Evolutionary conservation across 1,140 invertebrate genomes (phyloP), one percentile per base, ranked within the genome.

Genomic region (Lysiphlebus fabarum): DNA sequence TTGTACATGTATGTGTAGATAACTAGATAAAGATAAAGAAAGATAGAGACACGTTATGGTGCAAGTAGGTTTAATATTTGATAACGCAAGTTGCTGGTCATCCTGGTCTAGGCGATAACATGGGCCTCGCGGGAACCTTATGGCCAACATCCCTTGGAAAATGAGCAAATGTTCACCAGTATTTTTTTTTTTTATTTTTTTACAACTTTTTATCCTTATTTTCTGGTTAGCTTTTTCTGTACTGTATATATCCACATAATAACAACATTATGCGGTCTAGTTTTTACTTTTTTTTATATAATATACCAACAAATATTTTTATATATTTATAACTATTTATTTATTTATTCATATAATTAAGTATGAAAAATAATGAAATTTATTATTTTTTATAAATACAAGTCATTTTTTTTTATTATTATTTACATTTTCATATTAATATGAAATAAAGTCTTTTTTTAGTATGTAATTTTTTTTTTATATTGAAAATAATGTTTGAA

Each of bases 31-130:
- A 17, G 14, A 55, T 33, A 48, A 54, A 56, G 44, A 60, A 49
- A 53, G 59, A 57, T 56, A 17, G 42, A 48, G 42, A 61, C 48
- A 43, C 63, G 65, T 67, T 62, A 63, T 64, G 70, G 69, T 79
- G 74, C 75, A 79, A 79, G 76, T 75, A 73, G 66, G 67, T 77
- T 79, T 78, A 79, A 79, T 79, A 79, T 77, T 78, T 78, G 71
- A 79, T 79, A 77, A 63, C 70, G 75, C 73, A 71, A 72, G 69
- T 72, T 60, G 58, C 58, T 78, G 77, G 77, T 79, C 77, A 79
- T 78, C 76, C 76, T 78, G 74, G 17, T 67, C 72, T 71, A 79
- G 77, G 76, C 76, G 77, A 77, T 79, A 79, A 79, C 76, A 78
- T 74, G 71, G 73, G 67, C 75, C 77, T 74, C 77, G 68, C 75